Evolutionary conservation across 2,888 invertebrate genomes (phyloP).

Genomic region (Trissoscelio sp.): DNA sequence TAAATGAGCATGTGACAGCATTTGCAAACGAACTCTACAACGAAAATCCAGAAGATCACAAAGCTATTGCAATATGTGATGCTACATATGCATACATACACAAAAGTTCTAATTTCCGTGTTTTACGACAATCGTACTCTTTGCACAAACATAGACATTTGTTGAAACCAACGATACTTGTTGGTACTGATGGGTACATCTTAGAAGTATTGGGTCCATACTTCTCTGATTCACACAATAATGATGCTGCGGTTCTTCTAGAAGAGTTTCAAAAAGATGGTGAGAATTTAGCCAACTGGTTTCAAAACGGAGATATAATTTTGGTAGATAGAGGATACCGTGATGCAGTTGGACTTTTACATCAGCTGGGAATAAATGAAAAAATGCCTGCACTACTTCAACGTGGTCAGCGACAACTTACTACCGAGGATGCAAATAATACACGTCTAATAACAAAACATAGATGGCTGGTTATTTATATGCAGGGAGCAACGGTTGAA

Average conservation of each 20-base stretch:
- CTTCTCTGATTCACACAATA: constrained; percentile 43
- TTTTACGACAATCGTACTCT: constrained; percentile 16
- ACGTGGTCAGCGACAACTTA: constrained; percentile 31
- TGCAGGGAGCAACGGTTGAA: constrained; percentile 36
- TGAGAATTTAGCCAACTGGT: constrained; percentile 38
- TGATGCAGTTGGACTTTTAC: constrained; percentile 23
- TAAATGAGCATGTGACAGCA: constrained; percentile 31
- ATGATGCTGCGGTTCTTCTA: constrained; percentile 55
- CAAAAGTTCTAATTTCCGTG: constrained; percentile 22
- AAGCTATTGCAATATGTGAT: constrained; percentile 25
- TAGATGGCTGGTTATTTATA: constrained; percentile 30
- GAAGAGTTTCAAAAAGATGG: constrained; percentile 32
- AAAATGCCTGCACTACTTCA: constrained; percentile 45
- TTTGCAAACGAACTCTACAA: constrained; percentile 37
- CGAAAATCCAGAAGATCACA: constrained; percentile 10
- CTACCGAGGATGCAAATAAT: constrained; percentile 37
- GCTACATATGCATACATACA: constrained; percentile 20
- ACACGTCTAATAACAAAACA: constrained; percentile 20
- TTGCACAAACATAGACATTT: constrained; percentile 9
- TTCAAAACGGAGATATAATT: constrained; percentile 44
- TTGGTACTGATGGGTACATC: constrained; percentile 31
- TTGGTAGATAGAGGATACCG: constrained; percentile 58
- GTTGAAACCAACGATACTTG: constrained; percentile 17
- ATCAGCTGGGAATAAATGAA: constrained; percentile 13
- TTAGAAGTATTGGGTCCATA: constrained; percentile 16